Base-by-base conservation (phyloP, 2,888 invertebrate species). In the Byasa hedistus region DNA sequence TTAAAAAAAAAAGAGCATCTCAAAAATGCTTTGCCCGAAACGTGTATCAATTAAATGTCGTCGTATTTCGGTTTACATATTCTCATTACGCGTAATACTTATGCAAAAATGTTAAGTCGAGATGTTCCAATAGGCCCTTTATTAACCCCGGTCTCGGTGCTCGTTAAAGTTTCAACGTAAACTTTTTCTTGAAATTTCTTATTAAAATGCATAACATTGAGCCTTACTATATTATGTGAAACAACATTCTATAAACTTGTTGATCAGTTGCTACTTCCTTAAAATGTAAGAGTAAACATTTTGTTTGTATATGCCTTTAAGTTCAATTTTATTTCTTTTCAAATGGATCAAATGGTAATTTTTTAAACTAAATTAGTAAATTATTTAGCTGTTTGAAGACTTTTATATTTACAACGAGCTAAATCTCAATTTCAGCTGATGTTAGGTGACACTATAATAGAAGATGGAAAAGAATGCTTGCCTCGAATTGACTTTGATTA, bases 61-160 rank as follows among this genome's bases (percentile, higher is more conserved):
- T 19, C 10, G 32, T 32, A 32, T 1, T 1, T 57, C 15, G 32
- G 48, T 65, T 65, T 57, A 57, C 57, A 52, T 59, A 61, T 57
- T 58, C 39, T 64, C 52, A 61, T 61, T 68, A 61, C 39, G 54
- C 17, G 19, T 36, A 60, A 15, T 21, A 56, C 19, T 64, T 52
- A 64, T 60, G 55, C 59, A 27, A 63, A 61, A 57, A 65, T 60
- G 58, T 60, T 48, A 60, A 65, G 21, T 24, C 56, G 56, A 36
- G 56, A 61, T 65, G 56, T 51, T 17, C 4, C 65, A 10, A 52
- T 24, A 52, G 39, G 17, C 44, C 24, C 48, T 65, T 51, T 57
- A 61, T 55, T 59, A 56, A 22, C 27, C 19, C 27, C 39, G n/a
- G 8, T 36, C 51, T 61, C 51, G 61, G 55, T 65, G 21, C 58